Base-by-base conservation (phyloP, 2,113 vertebrate genomes). In the Alexandromys fortis region DNA sequence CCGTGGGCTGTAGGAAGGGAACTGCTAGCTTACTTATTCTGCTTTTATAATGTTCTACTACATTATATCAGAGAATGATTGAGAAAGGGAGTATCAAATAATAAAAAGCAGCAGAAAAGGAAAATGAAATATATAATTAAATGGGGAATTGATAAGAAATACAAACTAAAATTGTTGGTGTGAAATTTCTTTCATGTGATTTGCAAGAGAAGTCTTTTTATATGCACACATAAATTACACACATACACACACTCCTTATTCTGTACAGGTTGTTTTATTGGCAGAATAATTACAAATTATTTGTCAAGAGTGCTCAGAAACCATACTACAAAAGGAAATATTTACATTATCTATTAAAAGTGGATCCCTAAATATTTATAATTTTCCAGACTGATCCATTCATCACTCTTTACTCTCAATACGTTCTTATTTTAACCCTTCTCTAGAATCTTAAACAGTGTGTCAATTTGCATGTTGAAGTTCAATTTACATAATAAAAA, bases 11-110 rank as follows among this genome's bases (percentile, higher is more conserved):
- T 97, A 98, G 96, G 92, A 96, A 98, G 98, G 98, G 98, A 98
- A 98, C 97, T 98, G 93, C 98, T 98, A 98, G 98, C 96, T 97
- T 98, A 97, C 98, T 98, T 98, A 98, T 98, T 97, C 97, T 97
- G 96, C 96, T 98, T 98, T 98, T 98, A 98, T 98, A 98, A 97
- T 98, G 96, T 88, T 97, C 92, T 92, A 93, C 96, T 98, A 91
- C 97, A 97, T 98, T 98, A 97, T 81, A 91, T 86, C 42, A 92
- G 90, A 97, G 94, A 89, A 92, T 92, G 96, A 86, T 55, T 61
- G 86, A 77, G 86, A 86, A 95, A 93, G 21, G 76, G 94, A 85
- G 67, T 68, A 76, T 58, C 76, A 79, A 45, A 79, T 92, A 72
- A 85, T 52, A 94, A 42, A 89, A 58, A 76, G 30, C 49, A 47